Evolutionary conservation across 2,113 vertebrate species (phyloP).

Genomic region (Malurus melanocephalus): DNA sequence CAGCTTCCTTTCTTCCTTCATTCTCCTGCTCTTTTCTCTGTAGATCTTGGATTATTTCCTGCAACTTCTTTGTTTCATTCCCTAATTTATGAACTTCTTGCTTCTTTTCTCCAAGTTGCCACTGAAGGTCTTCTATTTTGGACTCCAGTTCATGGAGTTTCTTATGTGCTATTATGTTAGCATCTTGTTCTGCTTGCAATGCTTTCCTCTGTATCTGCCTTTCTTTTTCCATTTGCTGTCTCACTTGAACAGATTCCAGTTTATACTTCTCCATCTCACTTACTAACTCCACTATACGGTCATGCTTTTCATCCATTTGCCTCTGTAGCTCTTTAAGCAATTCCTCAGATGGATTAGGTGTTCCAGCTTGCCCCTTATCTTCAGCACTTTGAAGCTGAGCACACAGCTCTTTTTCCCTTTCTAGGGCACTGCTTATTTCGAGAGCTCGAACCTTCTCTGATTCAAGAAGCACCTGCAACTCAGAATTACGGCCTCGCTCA

Average conservation of each 20-base stretch:
- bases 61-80: constrained; percentile 77
- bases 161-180: constrained; percentile 72
- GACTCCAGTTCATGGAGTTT: constrained; percentile 74
- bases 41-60: constrained; percentile 74
- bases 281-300: constrained; percentile 82
- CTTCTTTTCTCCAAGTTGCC: constrained; percentile 78
- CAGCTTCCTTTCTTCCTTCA: constrained; percentile 28
- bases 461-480: constrained; percentile 89
- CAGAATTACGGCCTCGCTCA: constrained; percentile 74
- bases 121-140: constrained; percentile 74
- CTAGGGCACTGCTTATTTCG: constrained; percentile 82
- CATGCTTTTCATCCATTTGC: constrained; percentile 86
- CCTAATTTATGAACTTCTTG: constrained; percentile 75
- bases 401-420: constrained; percentile 76
- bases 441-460: constrained; percentile 77
- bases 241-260: constrained; percentile 81
- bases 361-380: constrained; percentile 42
- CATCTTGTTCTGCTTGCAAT: constrained; percentile 77
- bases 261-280: constrained; percentile 84
- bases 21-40: constrained; percentile 63
- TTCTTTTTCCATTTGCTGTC: constrained; percentile 81
- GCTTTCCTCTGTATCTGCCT: constrained; percentile 72
- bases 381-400: constrained; percentile 60
- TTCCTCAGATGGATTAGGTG: constrained; percentile 62
- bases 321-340: constrained; percentile 81